These are phyloP conservation scores for Drosophila helvetica DNA, from an alignment of 2,888 invertebrate genomes.

Conservation along the genomic window DNA sequence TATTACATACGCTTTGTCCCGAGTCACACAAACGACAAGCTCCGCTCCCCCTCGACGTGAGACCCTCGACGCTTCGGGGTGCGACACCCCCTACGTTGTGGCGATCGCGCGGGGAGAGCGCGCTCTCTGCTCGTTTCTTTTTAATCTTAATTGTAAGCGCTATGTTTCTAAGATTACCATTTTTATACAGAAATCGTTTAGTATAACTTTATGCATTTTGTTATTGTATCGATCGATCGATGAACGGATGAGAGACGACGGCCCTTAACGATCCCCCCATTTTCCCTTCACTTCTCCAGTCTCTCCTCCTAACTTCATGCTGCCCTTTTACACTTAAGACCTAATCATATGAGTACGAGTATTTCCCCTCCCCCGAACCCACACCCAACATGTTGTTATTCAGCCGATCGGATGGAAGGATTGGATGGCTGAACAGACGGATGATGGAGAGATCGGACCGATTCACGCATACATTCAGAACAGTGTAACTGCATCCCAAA, in stretches of 20 bases:
- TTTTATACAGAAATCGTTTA: slow-evolving; percentile 72
- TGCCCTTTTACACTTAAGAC: slow-evolving; percentile 4
- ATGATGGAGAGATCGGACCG: slow-evolving; percentile 28
- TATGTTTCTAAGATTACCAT: slow-evolving; percentile 59
- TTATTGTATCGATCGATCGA: slow-evolving; percentile 49
- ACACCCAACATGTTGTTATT: slow-evolving; percentile 2
- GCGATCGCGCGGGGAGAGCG: not conserved
- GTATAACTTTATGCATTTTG: slow-evolving; percentile 73
- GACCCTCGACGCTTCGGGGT: slow-evolving; percentile 4
- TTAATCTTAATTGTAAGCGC: slow-evolving; percentile 58
- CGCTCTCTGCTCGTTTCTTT: slow-evolving; percentile 29
- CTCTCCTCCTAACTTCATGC: not conserved
- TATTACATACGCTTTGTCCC: slow-evolving; percentile 42
- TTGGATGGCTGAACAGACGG: slow-evolving; percentile 7
- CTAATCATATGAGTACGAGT: slow-evolving; percentile 4
- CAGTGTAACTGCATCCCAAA: slow-evolving; percentile 75
- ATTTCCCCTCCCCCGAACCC: slow-evolving; percentile 1
- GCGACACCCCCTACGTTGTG: slow-evolving; percentile 29
- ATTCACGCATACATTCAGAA: slow-evolving; percentile 71
- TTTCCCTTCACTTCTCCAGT: not conserved
- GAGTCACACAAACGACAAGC: slow-evolving; percentile 32
- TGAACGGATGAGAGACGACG: slow-evolving; percentile 1
- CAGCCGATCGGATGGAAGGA: slow-evolving; percentile 10
- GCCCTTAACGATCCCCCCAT: not conserved
- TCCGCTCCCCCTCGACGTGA: not conserved